A percentile compares a stretch with the other conserved stretches of the same genome.
Evolutionary conservation across 2,797 vertebrate genomes (phyloP).

Genomic region (Syngnathus acus): DNA sequence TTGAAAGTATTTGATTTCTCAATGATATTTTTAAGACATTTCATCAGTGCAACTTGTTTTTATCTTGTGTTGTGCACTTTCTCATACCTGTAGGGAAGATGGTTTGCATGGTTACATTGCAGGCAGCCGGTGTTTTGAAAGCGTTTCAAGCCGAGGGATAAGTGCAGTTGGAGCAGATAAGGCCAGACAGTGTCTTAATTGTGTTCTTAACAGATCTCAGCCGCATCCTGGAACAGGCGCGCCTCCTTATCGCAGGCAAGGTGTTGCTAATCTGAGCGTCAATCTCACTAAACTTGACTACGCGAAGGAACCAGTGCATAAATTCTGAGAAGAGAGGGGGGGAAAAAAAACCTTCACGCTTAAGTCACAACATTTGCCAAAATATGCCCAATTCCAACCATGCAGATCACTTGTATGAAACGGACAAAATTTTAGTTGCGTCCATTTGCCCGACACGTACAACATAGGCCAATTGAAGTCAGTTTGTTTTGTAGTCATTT

Average conservation of each 20-base stretch:
- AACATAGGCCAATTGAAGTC: background rate
- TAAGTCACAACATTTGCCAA: too few relatives aligned
- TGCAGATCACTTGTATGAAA: too few relatives aligned
- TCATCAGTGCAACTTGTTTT: background rate
- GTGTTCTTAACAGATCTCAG: slow-evolving; percentile 61
- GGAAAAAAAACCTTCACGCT: too few relatives aligned
- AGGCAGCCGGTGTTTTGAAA: slow-evolving; percentile 2
- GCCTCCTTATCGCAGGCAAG: slow-evolving; percentile 50
- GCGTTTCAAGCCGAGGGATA: slow-evolving; percentile 19
- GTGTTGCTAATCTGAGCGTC: slow-evolving; percentile 54
- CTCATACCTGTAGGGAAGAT: background rate
- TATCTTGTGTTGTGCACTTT: background rate
- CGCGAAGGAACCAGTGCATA: background rate
- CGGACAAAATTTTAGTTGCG: too few relatives aligned
- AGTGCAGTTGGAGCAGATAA: slow-evolving; percentile 48
- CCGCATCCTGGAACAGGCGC: slow-evolving; percentile 42
- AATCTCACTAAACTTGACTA: slow-evolving; percentile 62
- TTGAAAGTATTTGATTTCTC: background rate
- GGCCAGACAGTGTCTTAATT: slow-evolving; percentile 62
- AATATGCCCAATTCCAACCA: too few relatives aligned
- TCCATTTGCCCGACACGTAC: too few relatives aligned
- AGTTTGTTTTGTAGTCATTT: background rate
- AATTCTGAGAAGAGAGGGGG: slow-evolving; percentile 1
- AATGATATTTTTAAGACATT: background rate
- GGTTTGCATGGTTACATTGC: background rate